phyloP scores from a whole-genome alignment of 1,140 invertebrate species.

The Hypothenemus hampei region DNA sequence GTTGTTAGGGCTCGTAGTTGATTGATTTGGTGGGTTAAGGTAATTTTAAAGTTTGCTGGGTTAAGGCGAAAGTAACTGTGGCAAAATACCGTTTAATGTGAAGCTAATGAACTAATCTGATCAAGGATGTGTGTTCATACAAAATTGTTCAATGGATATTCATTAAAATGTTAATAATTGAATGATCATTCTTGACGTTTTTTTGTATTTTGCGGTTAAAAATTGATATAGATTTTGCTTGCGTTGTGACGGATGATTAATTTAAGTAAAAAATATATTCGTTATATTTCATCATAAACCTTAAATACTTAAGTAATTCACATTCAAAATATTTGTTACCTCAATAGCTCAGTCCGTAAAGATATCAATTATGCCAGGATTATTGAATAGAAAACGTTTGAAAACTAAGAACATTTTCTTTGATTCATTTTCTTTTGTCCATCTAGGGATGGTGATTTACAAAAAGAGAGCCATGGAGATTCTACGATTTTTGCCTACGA shows the following conservation, averaged over 20 bases:
- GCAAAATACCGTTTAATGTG: conserved; percentile 2
- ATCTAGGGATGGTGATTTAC: conserved; percentile 13
- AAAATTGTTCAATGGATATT: no score
- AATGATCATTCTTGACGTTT: background rate
- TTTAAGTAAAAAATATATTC: background rate
- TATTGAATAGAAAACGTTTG: background rate
- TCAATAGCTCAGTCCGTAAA: background rate
- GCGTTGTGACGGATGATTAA: background rate
- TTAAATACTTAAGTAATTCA: background rate
- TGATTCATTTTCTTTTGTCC: background rate
- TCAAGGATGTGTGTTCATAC: no score
- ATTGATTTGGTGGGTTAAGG: no score
- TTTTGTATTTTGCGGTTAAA: background rate
- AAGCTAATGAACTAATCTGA: conserved; percentile 3
- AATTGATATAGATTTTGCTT: background rate
- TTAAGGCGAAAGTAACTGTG: conserved; percentile 3
- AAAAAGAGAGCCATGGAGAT: conserved; percentile 25
- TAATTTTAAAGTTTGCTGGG: no score
- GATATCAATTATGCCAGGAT: background rate
- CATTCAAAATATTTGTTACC: background rate
- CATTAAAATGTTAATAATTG: background rate
- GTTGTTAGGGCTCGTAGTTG: no score
- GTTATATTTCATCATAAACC: background rate
- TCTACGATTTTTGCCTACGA: conserved; percentile 21
- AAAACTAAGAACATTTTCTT: background rate